These are phyloP conservation scores for Drosophila ficusphila DNA, from an alignment of 1,140 invertebrate species.

Conservation along the genomic window DNA sequence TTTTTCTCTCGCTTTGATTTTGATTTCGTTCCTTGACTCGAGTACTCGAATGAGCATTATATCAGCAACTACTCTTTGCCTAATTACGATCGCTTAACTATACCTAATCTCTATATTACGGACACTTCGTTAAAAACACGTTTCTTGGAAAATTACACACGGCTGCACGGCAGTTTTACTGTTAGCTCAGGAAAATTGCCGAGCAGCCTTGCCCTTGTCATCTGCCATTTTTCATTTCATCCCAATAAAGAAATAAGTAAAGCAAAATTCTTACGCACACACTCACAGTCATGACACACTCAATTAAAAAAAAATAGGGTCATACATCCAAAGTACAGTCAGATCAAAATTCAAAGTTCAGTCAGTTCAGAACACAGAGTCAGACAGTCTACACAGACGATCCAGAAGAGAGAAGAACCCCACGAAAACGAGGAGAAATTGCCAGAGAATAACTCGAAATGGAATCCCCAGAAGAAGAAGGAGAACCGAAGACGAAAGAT, in stretches of 20 bases:
- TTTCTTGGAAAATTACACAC: not conserved
- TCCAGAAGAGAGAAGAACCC: constrained; percentile 9
- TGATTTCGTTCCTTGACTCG: constrained; percentile 51
- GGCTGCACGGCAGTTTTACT: constrained; percentile 7
- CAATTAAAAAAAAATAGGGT: constrained; percentile 4
- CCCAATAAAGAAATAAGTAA: not conserved
- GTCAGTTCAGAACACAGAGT: constrained; percentile 26
- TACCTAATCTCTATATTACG: constrained; percentile 58
- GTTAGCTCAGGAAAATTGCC: constrained; percentile 5
- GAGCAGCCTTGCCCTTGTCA: not conserved
- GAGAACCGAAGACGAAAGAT: not conserved
- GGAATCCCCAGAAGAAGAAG: not conserved
- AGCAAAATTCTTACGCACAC: not conserved
- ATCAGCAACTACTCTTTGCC: constrained; percentile 62
- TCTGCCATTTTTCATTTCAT: constrained; percentile 17
- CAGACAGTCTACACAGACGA: constrained; percentile 34
- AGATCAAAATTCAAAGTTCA: constrained; percentile 19
- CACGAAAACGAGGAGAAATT: constrained; percentile 2
- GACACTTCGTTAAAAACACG: constrained; percentile 14
- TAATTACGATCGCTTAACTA: constrained; percentile 69
- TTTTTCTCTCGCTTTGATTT: constrained; percentile 57
- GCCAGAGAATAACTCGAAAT: not conserved
- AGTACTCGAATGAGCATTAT: constrained; percentile 70
- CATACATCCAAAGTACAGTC: constrained; percentile 29
- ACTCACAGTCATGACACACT: constrained; percentile 26